phyloP scores from a whole-genome alignment of 2,888 invertebrate species.

The Exephanes ischioxanthus region DNA sequence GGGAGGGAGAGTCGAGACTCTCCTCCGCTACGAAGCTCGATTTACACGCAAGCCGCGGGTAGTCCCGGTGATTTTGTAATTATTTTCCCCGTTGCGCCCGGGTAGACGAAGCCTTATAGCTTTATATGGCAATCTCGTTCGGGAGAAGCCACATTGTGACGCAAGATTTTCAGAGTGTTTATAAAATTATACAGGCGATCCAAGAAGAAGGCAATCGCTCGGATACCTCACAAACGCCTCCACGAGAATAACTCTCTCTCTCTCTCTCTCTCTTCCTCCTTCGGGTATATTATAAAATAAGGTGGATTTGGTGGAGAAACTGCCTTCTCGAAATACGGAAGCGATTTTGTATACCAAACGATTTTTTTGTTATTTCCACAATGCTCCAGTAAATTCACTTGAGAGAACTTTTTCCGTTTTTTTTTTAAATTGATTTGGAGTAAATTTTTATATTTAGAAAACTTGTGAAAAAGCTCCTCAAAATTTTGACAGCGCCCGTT shows the following conservation, averaged over 20 bases:
- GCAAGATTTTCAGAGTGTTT: slow-evolving; percentile 85
- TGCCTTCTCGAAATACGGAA: neutral
- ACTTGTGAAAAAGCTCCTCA: too few species aligned
- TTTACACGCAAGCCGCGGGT: slow-evolving; percentile 67
- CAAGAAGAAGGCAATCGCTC: slow-evolving; percentile 76
- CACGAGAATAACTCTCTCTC: neutral
- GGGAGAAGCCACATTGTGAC: slow-evolving; percentile 78
- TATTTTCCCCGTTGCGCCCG: slow-evolving; percentile 78
- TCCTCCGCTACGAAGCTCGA: slow-evolving; percentile 39
- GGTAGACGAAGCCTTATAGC: slow-evolving; percentile 80
- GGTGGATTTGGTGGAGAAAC: slow-evolving; percentile 32
- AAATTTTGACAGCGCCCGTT: too few species aligned
- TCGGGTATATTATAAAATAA: neutral
- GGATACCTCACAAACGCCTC: slow-evolving; percentile 71
- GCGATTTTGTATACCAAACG: neutral
- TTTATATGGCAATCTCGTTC: slow-evolving; percentile 80
- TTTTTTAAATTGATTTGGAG: too few species aligned
- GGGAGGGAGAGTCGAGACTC: neutral
- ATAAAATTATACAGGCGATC: slow-evolving; percentile 83
- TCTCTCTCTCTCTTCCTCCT: neutral
- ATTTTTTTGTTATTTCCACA: neutral
- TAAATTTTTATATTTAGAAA: too few species aligned
- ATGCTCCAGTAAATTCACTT: neutral
- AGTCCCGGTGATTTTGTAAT: slow-evolving; percentile 80
- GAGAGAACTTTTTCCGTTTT: neutral